Conservation (phyloP, 92 coral and sea anemone genomes). For the Zoanthus gigantus region DNA sequence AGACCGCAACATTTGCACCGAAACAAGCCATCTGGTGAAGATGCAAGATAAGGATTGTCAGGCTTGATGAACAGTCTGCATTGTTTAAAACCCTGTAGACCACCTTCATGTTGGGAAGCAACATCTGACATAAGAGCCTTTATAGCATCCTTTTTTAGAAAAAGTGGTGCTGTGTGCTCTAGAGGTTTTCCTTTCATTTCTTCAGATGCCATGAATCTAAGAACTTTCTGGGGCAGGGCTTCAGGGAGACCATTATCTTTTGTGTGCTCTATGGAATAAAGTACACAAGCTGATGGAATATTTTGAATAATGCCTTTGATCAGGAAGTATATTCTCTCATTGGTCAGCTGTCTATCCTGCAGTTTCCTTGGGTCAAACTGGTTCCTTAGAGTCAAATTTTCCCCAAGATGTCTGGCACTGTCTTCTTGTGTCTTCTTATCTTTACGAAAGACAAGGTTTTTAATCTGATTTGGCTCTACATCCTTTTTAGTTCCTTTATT, state of each 20-base stretch:
- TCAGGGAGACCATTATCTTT: slow-evolving; percentile 59
- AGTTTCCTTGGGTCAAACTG: slow-evolving; percentile 71
- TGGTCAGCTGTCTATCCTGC: slow-evolving; percentile 60
- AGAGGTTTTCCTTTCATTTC: slow-evolving; percentile 58
- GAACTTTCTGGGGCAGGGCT: slow-evolving; percentile 54
- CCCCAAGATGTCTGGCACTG: slow-evolving; percentile 39
- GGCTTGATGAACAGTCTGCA: slow-evolving; percentile 51
- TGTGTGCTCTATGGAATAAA: slow-evolving; percentile 56
- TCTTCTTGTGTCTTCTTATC: slow-evolving; percentile 65
- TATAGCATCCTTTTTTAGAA: slow-evolving; percentile 33
- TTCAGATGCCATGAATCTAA: slow-evolving; percentile 52
- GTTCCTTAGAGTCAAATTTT: slow-evolving; percentile 41
- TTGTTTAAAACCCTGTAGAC: slow-evolving; percentile 49
- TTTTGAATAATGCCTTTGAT: slow-evolving; percentile 25
- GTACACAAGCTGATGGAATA: slow-evolving; percentile 63
- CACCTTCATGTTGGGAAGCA: slow-evolving; percentile 13
- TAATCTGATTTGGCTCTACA: background rate
- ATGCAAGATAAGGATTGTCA: slow-evolving; percentile 68
- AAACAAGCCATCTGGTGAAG: slow-evolving; percentile 62
- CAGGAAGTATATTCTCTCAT: slow-evolving; percentile 58
- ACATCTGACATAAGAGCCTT: too few relatives aligned
- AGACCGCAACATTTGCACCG: slow-evolving; percentile 50
- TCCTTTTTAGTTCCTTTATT: slow-evolving; percentile 69
- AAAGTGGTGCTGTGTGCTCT: slow-evolving; percentile 51
- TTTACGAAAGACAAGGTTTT: slow-evolving; percentile 61